Base-by-base conservation (phyloP, 1,140 invertebrate species). In the Panagrolaimus sp. region DNA sequence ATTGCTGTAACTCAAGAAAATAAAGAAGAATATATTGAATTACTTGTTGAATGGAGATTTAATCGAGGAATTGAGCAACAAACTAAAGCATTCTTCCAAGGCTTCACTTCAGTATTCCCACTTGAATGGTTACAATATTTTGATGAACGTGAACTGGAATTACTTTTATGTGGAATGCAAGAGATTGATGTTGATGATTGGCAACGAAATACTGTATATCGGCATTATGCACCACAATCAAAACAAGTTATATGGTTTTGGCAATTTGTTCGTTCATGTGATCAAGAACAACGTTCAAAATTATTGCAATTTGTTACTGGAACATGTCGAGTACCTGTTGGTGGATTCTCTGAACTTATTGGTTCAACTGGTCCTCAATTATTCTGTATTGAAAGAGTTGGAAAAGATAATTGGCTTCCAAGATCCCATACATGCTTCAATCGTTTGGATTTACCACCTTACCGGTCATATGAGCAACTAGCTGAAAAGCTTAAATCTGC, bases 371-470 rank as follows among this genome's bases (percentile, higher is more conserved):
- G 96, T 24, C 94, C 96, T 0, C 96, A 98, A 85, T 86, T 93
- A 76, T 99, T 98, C 85, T 98, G 96, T 86, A 97, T 99, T 82
- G 96, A 98, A 85, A 96, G 98, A 86, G 95, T 98, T 58, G 96
- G 96, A n/a, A 98, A 98, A 84, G 96, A 99, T 78, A 96, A 93
- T 0, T 98, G 92, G 93, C 85, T 96, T 73, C 94, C 94, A 15
- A 87, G 93, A 17, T 93, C 91, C 68, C 94, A 96, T 84, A 97
- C 94, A 1, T 97, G 94, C 84, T 97, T 97, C 85, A 97, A 97
- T 86, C 87, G 94, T 24, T 87, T 96, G 14, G 94, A 97, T 84
- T 86, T 97, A 73, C 94, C 94, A 65, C 93, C 94, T 0, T 97
- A 96, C 83, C 93, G 94, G 84, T 93, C 90, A 77, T 96, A 96